Evolutionary conservation across 2,888 invertebrate species (phyloP).

Genomic region (Drosophila mimica): DNA sequence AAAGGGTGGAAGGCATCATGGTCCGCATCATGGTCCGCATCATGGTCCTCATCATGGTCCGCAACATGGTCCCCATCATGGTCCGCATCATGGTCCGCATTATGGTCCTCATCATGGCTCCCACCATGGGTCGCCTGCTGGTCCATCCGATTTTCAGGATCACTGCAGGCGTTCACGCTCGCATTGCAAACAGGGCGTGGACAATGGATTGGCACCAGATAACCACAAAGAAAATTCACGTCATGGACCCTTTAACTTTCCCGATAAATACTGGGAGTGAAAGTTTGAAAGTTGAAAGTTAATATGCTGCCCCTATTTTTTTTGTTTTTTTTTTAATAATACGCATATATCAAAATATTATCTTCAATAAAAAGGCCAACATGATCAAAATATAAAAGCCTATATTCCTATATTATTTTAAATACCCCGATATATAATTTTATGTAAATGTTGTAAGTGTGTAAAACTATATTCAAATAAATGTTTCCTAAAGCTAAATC

Average conservation of each 20-base stretch:
- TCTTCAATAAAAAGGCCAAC: constrained; percentile 12
- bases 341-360: constrained; percentile 20
- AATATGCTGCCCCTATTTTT: neutral
- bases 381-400: neutral
- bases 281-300: no score
- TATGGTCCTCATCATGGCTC: neutral
- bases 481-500: neutral
- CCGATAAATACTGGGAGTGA: no score
- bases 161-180: constrained; percentile 22
- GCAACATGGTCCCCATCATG: constrained; percentile 8
- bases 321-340: neutral
- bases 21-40: constrained; percentile 8
- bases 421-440: neutral
- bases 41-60: constrained; percentile 8
- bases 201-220: constrained; percentile 3
- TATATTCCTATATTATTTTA: no score
- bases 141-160: neutral
- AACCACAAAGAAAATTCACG: neutral
- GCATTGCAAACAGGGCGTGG: constrained; percentile 7
- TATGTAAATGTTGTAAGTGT: neutral
- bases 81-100: neutral
- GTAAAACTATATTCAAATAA: neutral
- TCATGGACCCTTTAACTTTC: neutral
- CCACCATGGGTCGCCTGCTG: constrained; percentile 4
- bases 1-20: constrained; percentile 5